phyloP scores from a whole-genome alignment of 2,113 vertebrate species.

The Tetrao urogallus region DNA sequence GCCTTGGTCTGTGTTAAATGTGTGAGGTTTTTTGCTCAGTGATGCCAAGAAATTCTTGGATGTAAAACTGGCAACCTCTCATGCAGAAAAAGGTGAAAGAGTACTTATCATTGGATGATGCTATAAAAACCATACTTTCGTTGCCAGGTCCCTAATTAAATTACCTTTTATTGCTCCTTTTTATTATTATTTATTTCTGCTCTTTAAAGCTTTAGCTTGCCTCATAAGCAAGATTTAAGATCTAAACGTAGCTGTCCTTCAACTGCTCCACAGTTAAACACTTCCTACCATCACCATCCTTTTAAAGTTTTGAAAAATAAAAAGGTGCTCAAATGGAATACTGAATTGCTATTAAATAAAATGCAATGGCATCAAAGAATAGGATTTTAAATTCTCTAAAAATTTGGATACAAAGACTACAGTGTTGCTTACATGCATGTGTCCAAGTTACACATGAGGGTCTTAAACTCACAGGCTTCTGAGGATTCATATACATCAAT shows the following conservation, averaged over 20 bases:
- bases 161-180: conserved; percentile 50
- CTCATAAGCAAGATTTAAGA: conserved; percentile 54
- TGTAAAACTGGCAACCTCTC: conserved; percentile 17
- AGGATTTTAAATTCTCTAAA: neutral
- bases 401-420: neutral
- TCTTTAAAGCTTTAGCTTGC: conserved; percentile 52
- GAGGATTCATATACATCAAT: neutral
- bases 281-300: neutral
- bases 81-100: conserved; percentile 51
- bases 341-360: neutral
- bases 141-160: conserved; percentile 70
- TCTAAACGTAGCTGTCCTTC: conserved; percentile 45
- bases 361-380: neutral
- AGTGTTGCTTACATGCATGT: neutral
- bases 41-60: conserved; percentile 54
- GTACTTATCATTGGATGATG: conserved; percentile 38
- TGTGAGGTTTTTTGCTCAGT: neutral
- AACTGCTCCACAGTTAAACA: conserved; percentile 25
- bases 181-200: conserved; percentile 41
- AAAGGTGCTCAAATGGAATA: neutral
- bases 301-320: conserved; percentile 34
- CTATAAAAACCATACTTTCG: conserved; percentile 54
- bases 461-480: neutral
- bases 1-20: neutral
- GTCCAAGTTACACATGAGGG: neutral